phyloP scores from a whole-genome alignment of 2,113 vertebrate species.

The Picathartes gymnocephalus region DNA sequence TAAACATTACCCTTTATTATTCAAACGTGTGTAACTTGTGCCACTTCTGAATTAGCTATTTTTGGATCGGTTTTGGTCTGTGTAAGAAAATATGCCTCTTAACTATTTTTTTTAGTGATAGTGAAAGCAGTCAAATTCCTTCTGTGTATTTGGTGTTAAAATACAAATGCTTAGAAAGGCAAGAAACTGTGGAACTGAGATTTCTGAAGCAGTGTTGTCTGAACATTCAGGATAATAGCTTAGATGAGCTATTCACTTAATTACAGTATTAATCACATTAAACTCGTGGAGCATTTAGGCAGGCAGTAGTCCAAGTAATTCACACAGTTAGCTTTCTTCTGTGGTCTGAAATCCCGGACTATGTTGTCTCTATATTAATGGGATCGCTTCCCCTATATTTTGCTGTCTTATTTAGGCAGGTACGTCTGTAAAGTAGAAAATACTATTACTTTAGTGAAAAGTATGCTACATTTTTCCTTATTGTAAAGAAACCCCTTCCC shows the following conservation, averaged over 20 bases:
- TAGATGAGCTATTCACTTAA: not conserved
- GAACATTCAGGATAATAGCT: not conserved
- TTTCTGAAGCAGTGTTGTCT: not conserved
- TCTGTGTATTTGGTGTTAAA: not conserved
- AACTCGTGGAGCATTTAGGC: not conserved
- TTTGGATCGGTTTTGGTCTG: not conserved
- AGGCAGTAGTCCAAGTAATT: not conserved
- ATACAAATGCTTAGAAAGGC: not conserved
- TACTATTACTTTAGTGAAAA: not conserved
- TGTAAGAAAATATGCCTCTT: not conserved
- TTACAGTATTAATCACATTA: not conserved
- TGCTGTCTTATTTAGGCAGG: not conserved
- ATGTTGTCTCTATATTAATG: not conserved
- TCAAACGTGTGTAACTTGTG: not conserved
- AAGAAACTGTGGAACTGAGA: not conserved
- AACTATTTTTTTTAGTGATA: not conserved
- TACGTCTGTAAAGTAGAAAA: not conserved
- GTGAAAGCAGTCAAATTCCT: not conserved
- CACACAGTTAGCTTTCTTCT: not conserved
- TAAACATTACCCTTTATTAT: not conserved
- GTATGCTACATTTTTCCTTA: not conserved
- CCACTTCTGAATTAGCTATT: not conserved
- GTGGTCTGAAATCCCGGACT: not conserved
- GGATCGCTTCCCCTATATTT: not conserved
- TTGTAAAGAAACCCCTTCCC: rapidly evolving